Base-by-base conservation (phyloP, 2,888 invertebrate genomes). In the Hydraecia micacea region DNA sequence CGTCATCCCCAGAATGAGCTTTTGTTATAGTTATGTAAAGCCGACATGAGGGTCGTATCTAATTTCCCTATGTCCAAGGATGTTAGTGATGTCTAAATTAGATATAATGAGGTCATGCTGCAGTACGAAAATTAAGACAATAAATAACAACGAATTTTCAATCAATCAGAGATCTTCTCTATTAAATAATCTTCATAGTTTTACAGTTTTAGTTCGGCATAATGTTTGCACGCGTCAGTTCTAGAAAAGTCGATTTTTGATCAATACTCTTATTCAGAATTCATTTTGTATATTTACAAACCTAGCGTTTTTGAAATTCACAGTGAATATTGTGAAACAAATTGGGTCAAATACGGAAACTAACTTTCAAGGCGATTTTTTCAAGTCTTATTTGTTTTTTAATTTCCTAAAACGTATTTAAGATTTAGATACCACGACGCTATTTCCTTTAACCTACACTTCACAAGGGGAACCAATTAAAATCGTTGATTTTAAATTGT, bases 41-140 rank as follows among this genome's bases (percentile, higher is more conserved):
- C 68, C 74, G 79, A 77, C 81, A 91, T 91, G 89, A 81, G 93
- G 93, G 93, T 67, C 79, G 77, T 91, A 91, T 92, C 91, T 85
- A 77, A 86, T 88, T 84, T 77, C 65, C 65, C 71, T 39, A 55
- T 77, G 75, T 74, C 76, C 70, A 71, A 79, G 25, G 52, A 76
- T 49, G 21, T 63, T 39, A 68, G 49, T 58, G 15, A 74, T 49
- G 58, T 60, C 52, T 36, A 58, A 46, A 65, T 71, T 46, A 52
- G 39, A 76, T 69, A 62, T 73, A 52, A 63, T n/a, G 46, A 75
- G 32, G 62, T 62, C 46, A 60, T 42, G 36, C 6, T 32, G 4
- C 36, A 76, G 28, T 25, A 52, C 6, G 3, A 71, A 79, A 68
- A n/a, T 49, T 39, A 28, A 65, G 4, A 0, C 28, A 60, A 66